Conservation (phyloP, 2,113 vertebrate genomes). For the Nycticorax nycticorax region DNA sequence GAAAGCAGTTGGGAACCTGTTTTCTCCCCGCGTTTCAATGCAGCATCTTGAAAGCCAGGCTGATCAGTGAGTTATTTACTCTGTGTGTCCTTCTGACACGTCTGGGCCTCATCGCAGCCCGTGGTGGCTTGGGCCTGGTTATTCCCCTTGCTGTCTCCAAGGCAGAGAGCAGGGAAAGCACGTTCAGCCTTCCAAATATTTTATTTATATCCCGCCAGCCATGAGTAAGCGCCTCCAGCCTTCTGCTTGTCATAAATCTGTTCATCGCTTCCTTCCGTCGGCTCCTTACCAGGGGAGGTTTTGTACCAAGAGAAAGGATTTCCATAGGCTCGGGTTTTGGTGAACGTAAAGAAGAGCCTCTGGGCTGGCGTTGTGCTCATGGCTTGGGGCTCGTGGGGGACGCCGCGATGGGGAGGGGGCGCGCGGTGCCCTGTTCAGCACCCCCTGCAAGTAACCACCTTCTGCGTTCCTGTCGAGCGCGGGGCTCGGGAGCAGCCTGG, state of each 20-base stretch:
- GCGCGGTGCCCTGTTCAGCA: accelerated
- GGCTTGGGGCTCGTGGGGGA: not conserved
- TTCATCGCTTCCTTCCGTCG: not conserved
- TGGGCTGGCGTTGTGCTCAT: accelerated
- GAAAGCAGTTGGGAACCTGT: accelerated
- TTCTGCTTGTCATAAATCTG: not conserved
- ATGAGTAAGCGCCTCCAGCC: not conserved
- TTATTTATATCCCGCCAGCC: conserved; percentile 6
- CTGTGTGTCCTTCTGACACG: accelerated
- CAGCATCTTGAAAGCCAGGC: not conserved
- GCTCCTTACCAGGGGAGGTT: not conserved
- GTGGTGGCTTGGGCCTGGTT: accelerated
- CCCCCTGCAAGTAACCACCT: not conserved
- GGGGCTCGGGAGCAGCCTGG: not conserved
- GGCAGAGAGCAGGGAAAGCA: not conserved
- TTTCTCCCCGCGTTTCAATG: accelerated
- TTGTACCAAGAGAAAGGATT: not conserved
- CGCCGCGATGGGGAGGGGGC: not conserved
- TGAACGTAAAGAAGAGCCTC: not conserved
- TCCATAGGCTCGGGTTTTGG: not conserved
- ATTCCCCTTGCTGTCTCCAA: not conserved
- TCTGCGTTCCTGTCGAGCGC: accelerated
- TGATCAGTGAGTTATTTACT: not conserved
- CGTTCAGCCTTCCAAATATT: not conserved
- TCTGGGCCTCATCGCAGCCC: not conserved